Evolutionary conservation across 64 coral and sea anemone species (phyloP).

Genomic region (Pocillopora damicornis): DNA sequence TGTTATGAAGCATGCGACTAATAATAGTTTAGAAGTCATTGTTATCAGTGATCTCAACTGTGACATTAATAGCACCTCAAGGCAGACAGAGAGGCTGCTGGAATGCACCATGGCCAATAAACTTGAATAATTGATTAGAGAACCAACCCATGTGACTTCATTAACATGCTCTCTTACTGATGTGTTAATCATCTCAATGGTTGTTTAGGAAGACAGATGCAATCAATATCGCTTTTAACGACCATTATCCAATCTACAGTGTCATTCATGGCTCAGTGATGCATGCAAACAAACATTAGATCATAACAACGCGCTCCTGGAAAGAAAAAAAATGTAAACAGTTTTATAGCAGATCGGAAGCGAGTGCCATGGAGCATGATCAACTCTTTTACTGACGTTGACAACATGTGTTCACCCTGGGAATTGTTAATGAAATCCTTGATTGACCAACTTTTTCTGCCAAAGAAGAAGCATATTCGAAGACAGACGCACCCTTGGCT

Average conservation of each 20-base stretch:
- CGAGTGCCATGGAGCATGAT: background rate
- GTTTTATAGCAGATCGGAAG: background rate
- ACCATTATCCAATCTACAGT: constrained; percentile 5
- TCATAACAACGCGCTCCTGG: background rate
- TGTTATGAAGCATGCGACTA: background rate
- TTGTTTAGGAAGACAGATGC: no score
- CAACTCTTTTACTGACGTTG: background rate
- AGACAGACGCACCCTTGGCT: background rate
- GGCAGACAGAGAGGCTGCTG: no score
- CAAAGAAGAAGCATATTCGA: background rate
- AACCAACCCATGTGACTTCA: background rate
- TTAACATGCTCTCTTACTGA: background rate
- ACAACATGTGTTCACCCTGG: background rate
- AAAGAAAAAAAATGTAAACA: background rate
- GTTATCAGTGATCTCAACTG: no score
- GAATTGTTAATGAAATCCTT: background rate
- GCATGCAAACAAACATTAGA: background rate
- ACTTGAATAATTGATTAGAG: no score
- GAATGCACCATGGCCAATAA: no score
- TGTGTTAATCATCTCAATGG: no score
- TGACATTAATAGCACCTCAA: no score
- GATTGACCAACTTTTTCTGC: background rate
- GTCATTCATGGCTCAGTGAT: background rate
- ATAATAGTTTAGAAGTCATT: no score
- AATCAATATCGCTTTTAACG: background rate